These are phyloP conservation scores for Paradoxurus hermaphroditus DNA, from an alignment of 2,113 vertebrate genomes.

Conservation along the genomic window DNA sequence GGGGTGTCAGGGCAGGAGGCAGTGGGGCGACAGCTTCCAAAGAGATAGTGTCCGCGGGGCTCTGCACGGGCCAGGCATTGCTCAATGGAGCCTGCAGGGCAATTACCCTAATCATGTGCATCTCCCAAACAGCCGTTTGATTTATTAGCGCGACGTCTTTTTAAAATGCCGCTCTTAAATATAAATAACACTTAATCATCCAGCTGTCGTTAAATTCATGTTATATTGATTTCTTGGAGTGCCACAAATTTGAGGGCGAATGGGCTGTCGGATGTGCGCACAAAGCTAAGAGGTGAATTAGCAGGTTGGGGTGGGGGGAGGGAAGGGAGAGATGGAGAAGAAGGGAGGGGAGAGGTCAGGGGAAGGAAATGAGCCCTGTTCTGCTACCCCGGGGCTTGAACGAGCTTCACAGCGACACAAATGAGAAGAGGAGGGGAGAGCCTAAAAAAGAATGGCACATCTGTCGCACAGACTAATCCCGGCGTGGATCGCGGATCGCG, in stretches of 20 bases:
- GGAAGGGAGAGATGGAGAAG: too few relatives aligned
- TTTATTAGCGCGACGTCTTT: constrained; percentile 71
- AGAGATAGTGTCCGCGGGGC: background rate
- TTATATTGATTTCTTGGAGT: constrained; percentile 73
- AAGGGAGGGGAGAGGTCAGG: background rate
- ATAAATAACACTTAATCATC: constrained; percentile 79
- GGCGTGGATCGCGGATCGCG: background rate
- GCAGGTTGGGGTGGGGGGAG: background rate
- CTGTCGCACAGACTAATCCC: background rate
- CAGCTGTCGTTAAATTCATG: constrained; percentile 78
- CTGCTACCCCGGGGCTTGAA: background rate
- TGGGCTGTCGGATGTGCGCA: constrained; percentile 36
- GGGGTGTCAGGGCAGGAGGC: background rate
- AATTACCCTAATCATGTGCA: constrained; percentile 70
- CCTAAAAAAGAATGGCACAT: background rate
- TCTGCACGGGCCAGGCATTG: background rate
- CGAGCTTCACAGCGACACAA: background rate
- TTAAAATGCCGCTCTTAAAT: constrained; percentile 75
- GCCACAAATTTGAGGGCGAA: constrained; percentile 68
- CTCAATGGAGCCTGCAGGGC: constrained; percentile 31
- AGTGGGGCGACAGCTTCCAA: background rate
- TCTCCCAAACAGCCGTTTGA: constrained; percentile 71
- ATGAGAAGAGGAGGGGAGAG: background rate
- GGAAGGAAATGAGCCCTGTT: background rate
- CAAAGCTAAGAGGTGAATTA: constrained; percentile 51